phyloP scores from a whole-genome alignment of 1,140 invertebrate species.

The Pseudobourletiella spinata region DNA sequence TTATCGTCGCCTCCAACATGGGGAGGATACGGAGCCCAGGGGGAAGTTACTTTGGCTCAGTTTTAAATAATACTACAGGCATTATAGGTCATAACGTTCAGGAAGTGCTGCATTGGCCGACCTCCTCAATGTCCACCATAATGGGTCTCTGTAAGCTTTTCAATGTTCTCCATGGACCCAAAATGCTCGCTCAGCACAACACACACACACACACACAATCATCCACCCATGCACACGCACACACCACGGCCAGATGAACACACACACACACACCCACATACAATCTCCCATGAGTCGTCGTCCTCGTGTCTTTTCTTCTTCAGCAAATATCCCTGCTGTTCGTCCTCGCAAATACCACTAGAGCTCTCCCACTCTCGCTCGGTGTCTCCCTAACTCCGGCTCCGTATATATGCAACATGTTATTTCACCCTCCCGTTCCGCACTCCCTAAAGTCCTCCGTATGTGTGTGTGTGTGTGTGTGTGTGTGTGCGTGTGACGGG shows the following conservation, averaged over 20 bases:
- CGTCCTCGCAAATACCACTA: neutral
- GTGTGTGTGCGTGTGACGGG: no score
- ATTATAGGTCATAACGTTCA: conserved; percentile 37
- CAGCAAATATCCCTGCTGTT: neutral
- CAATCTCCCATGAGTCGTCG: no score
- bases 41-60: conserved; percentile 31
- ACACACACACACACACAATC: neutral
- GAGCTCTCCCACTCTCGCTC: no score
- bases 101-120: conserved; percentile 35
- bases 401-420: neutral
- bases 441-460: no score
- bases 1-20: conserved; percentile 25
- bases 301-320: conserved; percentile 12
- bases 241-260: conserved; percentile 29
- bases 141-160: conserved; percentile 34
- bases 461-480: no score
- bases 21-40: conserved; percentile 11
- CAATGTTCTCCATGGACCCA: conserved; percentile 32
- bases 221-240: no score
- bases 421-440: neutral
- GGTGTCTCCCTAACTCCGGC: no score
- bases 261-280: neutral
- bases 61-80: conserved; percentile 36
- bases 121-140: conserved; percentile 36
- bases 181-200: conserved; percentile 33